Base-by-base conservation (phyloP, 2,113 vertebrate genomes). In the Tenrec ecaudatus region DNA sequence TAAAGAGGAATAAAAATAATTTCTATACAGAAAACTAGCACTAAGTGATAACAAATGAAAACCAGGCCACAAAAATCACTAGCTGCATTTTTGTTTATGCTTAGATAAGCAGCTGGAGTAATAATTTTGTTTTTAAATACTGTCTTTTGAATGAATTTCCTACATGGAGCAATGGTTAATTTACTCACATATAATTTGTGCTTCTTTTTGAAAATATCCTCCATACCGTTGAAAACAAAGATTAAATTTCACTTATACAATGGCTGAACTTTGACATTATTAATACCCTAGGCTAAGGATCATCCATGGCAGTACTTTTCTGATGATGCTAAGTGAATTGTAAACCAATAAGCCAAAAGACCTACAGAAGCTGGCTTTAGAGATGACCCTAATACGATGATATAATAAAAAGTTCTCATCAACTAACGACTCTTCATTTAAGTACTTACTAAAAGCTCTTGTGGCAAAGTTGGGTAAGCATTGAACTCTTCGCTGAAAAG, bases 81-180 rank as follows among this genome's bases (percentile, higher is more conserved):
- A 31, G 15, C 36, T 89, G 29, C 68, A 62, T 71, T 94, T 94
- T 95, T 68, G 4, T 19, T 95, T 91, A 77, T 94, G 4, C 83
- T 95, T 93, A 69, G 11, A 14, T 78, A 90, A 90, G 58, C 27
- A 94, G 29, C 20, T 58, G 4, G 78, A 94, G 16, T 90, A 58
- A 88, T 69, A 92, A 75, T 82, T 95, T 88, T 92, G 31, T 79
- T 95, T 95, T 93, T 91, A 38, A 64, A 82, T 93, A 29, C 64
- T 95, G 36, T 85, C 31, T 33, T 69, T 87, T 94, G 84, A 93
- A n/a, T 91, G 95, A 93, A 95, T 75, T 89, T 95, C 96, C n/a
- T 96, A 86, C 20, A 66, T 85, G 27, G 47, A 5, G 23, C 91
- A 95, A 92, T 85, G 29, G 23, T 85, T 84, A 58, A 78, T 85